Percentiles rank a stretch among this genome's conserved stretches.
These are phyloP conservation scores for Atta texana DNA, from an alignment of 1,140 invertebrate genomes.

Conservation along the genomic window DNA sequence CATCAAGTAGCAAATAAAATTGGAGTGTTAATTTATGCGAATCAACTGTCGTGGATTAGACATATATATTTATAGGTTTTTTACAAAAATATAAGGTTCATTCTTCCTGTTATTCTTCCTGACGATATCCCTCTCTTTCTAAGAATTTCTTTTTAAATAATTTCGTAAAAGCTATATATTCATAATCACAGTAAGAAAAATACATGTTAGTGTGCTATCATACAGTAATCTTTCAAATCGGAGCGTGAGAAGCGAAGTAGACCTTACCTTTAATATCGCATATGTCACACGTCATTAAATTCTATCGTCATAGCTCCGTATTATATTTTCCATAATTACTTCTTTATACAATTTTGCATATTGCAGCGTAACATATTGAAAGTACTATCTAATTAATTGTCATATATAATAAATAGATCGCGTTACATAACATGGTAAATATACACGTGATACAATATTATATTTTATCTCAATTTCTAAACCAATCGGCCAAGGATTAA, in stretches of 20 bases:
- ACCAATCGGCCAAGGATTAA: conserved; percentile 31
- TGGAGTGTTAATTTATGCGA: conserved; percentile 62
- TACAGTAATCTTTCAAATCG: conserved; percentile 14
- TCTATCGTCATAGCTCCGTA: background rate
- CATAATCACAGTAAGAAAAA: background rate
- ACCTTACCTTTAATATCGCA: background rate
- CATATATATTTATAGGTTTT: conserved; percentile 42
- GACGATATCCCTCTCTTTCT: conserved; percentile 43
- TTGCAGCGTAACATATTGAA: background rate
- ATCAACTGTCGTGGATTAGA: conserved; percentile 56
- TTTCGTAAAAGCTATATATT: background rate
- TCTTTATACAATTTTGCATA: conserved; percentile 3
- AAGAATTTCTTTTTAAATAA: conserved; percentile 28
- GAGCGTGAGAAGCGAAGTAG: conserved; percentile 28
- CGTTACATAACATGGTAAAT: background rate
- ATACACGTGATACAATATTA: background rate
- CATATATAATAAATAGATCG: conserved; percentile 9
- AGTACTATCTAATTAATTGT: conserved; percentile 25
- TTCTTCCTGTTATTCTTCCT: too few relatives aligned
- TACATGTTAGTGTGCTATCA: conserved; percentile 2
- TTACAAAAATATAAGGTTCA: conserved; percentile 54
- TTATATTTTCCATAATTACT: background rate
- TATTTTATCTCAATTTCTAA: conserved; percentile 21
- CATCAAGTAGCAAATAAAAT: conserved; percentile 65
- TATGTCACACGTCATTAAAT: conserved; percentile 16